Evolutionary conservation across 1,140 invertebrate species (phyloP).

Genomic region (Agrypnia vestita): DNA sequence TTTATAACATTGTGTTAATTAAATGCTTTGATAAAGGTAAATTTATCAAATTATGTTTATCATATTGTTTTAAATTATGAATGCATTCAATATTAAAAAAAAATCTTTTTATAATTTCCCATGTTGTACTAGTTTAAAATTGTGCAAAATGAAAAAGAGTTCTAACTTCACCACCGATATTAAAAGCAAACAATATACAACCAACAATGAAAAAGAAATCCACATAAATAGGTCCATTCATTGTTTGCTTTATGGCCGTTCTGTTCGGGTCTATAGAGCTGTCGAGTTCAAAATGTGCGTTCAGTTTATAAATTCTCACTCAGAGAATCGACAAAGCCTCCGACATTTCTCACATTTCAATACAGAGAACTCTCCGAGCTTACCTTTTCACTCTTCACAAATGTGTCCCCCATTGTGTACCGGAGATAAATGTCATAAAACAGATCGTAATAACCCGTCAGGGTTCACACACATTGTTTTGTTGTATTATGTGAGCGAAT

Average conservation of each 20-base stretch:
- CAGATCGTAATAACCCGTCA: not conserved
- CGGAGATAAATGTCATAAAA: not conserved
- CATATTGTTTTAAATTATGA: no score
- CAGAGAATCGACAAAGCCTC: slow-evolving; percentile 23
- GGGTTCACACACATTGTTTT: no score
- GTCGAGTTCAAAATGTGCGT: slow-evolving; percentile 14
- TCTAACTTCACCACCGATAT: not conserved
- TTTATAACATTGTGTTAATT: no score
- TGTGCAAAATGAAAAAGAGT: no score
- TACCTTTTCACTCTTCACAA: slow-evolving; percentile 21
- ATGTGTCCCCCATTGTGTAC: slow-evolving; percentile 15
- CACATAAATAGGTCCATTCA: slow-evolving; percentile 20
- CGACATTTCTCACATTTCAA: slow-evolving; percentile 31
- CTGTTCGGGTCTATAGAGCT: slow-evolving; percentile 22
- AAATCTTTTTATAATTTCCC: no score
- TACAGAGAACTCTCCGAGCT: slow-evolving; percentile 12
- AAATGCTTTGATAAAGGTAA: no score
- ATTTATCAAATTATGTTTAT: no score
- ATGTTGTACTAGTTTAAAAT: no score
- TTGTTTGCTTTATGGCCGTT: slow-evolving; percentile 23
- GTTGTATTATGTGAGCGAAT: no score
- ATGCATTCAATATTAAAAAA: no score
- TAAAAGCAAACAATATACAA: slow-evolving; percentile 27
- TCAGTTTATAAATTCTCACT: slow-evolving; percentile 34
- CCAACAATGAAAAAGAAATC: slow-evolving; percentile 30